Conservation (phyloP, 2,113 vertebrate genomes). For the Zosterops borbonicus region DNA sequence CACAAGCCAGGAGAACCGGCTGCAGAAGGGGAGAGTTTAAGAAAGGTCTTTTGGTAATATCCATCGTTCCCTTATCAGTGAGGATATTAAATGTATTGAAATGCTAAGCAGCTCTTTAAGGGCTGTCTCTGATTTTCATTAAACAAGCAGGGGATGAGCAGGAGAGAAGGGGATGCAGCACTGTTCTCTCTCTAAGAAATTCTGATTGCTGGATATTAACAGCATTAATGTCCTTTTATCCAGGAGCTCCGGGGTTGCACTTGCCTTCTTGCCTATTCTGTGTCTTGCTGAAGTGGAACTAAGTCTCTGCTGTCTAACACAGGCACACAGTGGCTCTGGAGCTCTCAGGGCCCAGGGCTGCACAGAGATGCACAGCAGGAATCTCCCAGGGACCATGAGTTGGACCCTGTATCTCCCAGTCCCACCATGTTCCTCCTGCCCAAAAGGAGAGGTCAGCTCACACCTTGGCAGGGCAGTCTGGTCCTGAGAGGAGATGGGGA, state of each 20-base stretch:
- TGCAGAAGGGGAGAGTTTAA: constrained; percentile 11
- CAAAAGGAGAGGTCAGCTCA: not conserved
- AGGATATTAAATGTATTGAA: constrained; percentile 56
- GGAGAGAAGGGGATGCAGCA: constrained; percentile 5
- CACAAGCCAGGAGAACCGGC: not conserved
- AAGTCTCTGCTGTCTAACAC: not conserved
- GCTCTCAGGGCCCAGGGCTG: not conserved
- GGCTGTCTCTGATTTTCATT: constrained; percentile 62
- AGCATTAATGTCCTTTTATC: constrained; percentile 41
- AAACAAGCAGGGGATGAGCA: constrained; percentile 37
- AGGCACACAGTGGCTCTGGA: not conserved
- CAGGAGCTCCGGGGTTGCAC: not conserved
- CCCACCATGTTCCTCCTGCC: not conserved
- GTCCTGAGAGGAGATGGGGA: not conserved
- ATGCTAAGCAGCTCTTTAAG: constrained; percentile 68
- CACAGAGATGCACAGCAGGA: not conserved
- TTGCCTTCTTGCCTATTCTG: constrained; percentile 23
- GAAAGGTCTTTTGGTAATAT: constrained; percentile 47
- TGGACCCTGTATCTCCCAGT: not conserved
- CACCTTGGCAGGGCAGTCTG: not conserved
- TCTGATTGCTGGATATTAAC: constrained; percentile 54
- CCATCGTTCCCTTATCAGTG: constrained; percentile 59
- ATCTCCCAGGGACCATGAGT: too few relatives aligned
- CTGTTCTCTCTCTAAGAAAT: constrained; percentile 23
- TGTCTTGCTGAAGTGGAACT: constrained; percentile 30